These are phyloP conservation scores for Mesocentrotus franciscanus DNA, from an alignment of 53 echinoderm and acorn worm genomes.

Conservation along the genomic window DNA sequence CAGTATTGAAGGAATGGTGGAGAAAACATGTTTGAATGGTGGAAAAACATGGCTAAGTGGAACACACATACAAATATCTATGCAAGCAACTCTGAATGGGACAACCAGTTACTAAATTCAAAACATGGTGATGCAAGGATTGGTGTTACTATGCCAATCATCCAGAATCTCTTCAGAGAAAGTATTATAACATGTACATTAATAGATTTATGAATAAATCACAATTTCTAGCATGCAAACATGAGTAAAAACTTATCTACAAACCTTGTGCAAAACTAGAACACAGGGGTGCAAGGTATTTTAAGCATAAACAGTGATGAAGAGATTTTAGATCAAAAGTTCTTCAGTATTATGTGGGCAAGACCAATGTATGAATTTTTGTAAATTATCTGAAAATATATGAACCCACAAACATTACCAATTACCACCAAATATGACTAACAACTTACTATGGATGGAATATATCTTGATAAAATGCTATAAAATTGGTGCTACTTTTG, in stretches of 20 bases:
- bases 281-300: slow-evolving; percentile 36
- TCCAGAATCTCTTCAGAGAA: neutral
- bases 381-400: neutral
- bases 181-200: neutral
- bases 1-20: slow-evolving; percentile 3
- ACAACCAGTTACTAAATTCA: slow-evolving; percentile 6
- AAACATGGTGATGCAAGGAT: slow-evolving; percentile 22
- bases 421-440: neutral
- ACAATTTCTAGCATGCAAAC: slow-evolving; percentile 32
- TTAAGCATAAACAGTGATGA: neutral
- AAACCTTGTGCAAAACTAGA: neutral
- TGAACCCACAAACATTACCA: too few species aligned
- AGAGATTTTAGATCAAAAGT: neutral
- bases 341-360: neutral
- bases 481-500: too few species aligned
- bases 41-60: slow-evolving; percentile 3
- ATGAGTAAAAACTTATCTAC: neutral
- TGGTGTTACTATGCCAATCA: too few species aligned
- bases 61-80: slow-evolving; percentile 10
- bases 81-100: slow-evolving; percentile 8
- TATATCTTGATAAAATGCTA: neutral
- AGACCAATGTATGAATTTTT: neutral
- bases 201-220: neutral
- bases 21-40: neutral
- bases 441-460: neutral